Base-by-base conservation (phyloP, 2,888 invertebrate species). In the Calliopum simillimum region DNA sequence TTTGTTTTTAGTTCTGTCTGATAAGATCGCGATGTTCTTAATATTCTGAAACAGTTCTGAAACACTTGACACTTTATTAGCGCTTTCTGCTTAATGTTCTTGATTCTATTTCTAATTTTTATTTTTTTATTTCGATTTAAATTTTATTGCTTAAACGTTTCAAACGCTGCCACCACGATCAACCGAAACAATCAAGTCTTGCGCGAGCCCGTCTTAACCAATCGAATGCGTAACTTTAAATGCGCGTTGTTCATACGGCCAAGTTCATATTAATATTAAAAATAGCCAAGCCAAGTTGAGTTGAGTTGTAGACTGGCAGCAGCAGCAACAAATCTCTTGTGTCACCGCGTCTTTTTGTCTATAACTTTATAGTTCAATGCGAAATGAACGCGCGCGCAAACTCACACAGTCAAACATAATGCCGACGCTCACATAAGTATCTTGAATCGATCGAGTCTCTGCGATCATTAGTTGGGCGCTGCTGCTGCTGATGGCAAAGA, bases 241-340 rank as follows among this genome's bases (percentile, higher is more conserved):
- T 81, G 81, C 78, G 79, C 76, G 71, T 77, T 71, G 74, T 72
- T 75, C 73, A 75, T 70, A 68, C 73, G 71, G 73, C 75, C 79
- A 81, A 81, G 80, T 80, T 80, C 81, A 79, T 81, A 59, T 81
- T 81, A 81, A 82, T 81, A 80, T 79, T 79, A 76, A 77, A 79
- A 77, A 77, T 70, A 71, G 72, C 33, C 33, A 33, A 33, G 33
- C 33, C 33, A 33, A 33, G 33, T 33, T 33, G 33, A 33, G n/a
- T n/a, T n/a, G n/a, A n/a, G n/a, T n/a, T n/a, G n/a, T n/a, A n/a
- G n/a, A n/a, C n/a, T n/a, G n/a, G 33, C 8, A 33, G 33, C 33
- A 43, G 12, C 25, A 11, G 41, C 63, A 51, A 21, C 51, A 13
- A 16, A 53, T 53, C 41, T 33, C 19, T 12, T 12, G 19, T 19